Evolutionary conservation across 2,797 vertebrate genomes (phyloP), one percentile per base, ranked within the genome.

Genomic region (Acropternis orthonyx): DNA sequence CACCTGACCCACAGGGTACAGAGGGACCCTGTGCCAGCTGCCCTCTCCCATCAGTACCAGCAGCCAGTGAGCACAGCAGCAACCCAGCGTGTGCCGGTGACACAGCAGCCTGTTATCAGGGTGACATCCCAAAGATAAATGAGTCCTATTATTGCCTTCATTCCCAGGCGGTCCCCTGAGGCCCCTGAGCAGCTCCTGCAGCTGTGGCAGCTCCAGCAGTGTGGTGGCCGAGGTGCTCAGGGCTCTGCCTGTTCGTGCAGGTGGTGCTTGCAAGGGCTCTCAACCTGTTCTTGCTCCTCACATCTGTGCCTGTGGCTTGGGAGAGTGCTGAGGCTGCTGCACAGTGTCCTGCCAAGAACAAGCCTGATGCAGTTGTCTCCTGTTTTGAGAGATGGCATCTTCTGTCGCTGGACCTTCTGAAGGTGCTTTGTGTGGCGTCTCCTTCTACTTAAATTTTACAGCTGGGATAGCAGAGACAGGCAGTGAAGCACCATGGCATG

Each of bases 81-180:
- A 23, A 0, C 52, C 55, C 76, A 6, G 44, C 1, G 5, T 0
- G 8, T 24, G 63, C 32, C 0, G 17, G 23, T 59, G 86, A 16
- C 18, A 8, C 2, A 30, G 34, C 78, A 72, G 87, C 6, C 3
- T 9, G 56, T n/a, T 27, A 7, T 28, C 48, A 10, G 52, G 56
- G 72, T 61, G 94, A 82, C 89, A 89, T 56, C 86, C 80, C 3
- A 1, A 49, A 78, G 95, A 96, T 32, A 72, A 95, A 94, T 1
- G 49, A 48, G 6, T 59, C 61, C 80, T 52, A n/a, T 90, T 93
- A 71, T 19, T 49, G 76, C 69, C 56, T 90, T n/a, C 58, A 37
- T 90, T 56, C 75, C 23, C 41, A 1, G 55, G n/a, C 51, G 36
- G 43, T 48, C 82, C 68, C 91, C 48, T 0, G 66, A 44, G 92